Conservation (phyloP, 2,797 vertebrate genomes). For the Crocidura indochinensis region DNA sequence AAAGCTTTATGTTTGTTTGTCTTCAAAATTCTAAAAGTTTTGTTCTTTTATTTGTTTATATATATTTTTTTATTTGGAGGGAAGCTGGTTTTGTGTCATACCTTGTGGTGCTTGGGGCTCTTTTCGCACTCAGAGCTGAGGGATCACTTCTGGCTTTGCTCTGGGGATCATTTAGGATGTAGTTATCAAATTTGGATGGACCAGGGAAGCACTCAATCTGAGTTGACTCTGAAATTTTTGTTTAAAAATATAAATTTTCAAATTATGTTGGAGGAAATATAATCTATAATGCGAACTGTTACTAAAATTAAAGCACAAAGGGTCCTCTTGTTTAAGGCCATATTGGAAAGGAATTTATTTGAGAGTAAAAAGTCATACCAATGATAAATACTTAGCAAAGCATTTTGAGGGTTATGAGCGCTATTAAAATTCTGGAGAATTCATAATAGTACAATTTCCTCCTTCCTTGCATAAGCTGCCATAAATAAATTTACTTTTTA, state of each 20-base stretch:
- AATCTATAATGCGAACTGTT: slow-evolving; percentile 7
- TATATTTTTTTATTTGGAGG: too few relatives aligned
- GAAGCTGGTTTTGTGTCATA: too few relatives aligned
- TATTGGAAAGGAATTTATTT: slow-evolving; percentile 52
- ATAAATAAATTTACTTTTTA: slow-evolving; percentile 57
- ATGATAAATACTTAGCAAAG: slow-evolving; percentile 4
- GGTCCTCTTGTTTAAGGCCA: not conserved
- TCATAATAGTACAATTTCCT: slow-evolving; percentile 27
- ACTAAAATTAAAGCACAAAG: slow-evolving; percentile 38
- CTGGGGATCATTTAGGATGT: too few relatives aligned
- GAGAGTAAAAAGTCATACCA: slow-evolving; percentile 48
- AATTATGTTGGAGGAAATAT: slow-evolving; percentile 16
- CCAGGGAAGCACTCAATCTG: too few relatives aligned
- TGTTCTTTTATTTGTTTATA: too few relatives aligned
- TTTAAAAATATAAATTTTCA: slow-evolving; percentile 14
- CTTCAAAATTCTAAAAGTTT: too few relatives aligned
- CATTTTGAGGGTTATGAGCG: not conserved
- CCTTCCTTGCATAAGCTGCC: slow-evolving; percentile 39
- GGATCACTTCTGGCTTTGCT: too few relatives aligned
- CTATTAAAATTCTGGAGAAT: not conserved
- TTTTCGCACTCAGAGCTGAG: too few relatives aligned
- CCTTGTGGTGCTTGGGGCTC: too few relatives aligned
- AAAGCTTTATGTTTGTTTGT: not conserved
- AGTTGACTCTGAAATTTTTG: slow-evolving; percentile 61
- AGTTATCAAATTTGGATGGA: too few relatives aligned